Evolutionary conservation across 2,113 vertebrate species (phyloP).

Genomic region (Protobothrops mucrosquamatus): DNA sequence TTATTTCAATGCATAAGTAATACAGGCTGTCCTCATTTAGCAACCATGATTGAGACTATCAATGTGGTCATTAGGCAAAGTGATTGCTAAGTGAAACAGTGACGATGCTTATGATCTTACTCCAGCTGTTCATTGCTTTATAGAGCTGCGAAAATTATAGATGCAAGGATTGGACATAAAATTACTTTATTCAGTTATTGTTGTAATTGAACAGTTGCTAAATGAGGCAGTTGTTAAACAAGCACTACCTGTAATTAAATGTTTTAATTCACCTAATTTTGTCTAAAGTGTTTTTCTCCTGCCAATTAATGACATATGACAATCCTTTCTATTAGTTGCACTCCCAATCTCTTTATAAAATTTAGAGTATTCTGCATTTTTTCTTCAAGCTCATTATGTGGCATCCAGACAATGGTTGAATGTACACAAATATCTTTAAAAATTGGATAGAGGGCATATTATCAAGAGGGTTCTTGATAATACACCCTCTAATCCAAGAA

Average conservation of each 20-base stretch:
- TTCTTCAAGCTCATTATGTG: background rate
- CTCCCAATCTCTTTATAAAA: background rate
- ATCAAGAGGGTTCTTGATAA: background rate
- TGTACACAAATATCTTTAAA: background rate
- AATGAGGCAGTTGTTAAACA: background rate
- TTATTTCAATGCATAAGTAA: background rate
- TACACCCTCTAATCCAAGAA: background rate
- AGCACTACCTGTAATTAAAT: background rate
- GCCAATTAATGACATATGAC: background rate
- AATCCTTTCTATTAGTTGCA: background rate
- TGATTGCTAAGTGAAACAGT: background rate
- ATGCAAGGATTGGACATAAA: background rate
- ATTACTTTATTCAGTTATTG: background rate
- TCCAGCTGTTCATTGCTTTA: background rate
- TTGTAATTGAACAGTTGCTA: background rate
- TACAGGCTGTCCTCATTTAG: background rate
- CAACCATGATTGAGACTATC: background rate
- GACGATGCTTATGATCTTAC: background rate
- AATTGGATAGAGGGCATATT: background rate
- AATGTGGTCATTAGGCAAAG: background rate
- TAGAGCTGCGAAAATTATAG: background rate
- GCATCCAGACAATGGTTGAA: background rate
- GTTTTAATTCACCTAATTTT: background rate
- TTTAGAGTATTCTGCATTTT: background rate
- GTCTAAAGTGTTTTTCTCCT: background rate